Base-by-base conservation (phyloP, 2,113 vertebrate species). In the Phylloscopus trochilus region DNA sequence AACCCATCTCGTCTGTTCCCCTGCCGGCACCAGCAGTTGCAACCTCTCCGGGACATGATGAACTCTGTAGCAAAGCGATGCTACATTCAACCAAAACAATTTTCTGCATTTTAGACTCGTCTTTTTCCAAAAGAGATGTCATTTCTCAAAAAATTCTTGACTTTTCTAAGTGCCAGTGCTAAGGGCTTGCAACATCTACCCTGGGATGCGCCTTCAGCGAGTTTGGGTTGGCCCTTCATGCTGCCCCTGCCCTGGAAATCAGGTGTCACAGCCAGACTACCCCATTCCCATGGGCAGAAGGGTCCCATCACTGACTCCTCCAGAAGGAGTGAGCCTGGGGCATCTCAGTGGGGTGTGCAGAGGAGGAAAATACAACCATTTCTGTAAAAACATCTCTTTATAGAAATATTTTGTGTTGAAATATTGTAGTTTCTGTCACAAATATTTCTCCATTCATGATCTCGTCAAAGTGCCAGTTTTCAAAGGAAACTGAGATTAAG, bases 271-370 rank as follows among this genome's bases (percentile, higher is more conserved):
- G 70, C 30, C 33, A 7, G 23, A 53, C 47, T 11, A 12, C 4
- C 1, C 7, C 0, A 5, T 33, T 51, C 6, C 4, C 14, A 2
- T 1, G 24, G 7, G 1, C 14, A 47, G 13, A 13, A 64, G 13
- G 68, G 68, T 44, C 79, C 31, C 64, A n/a, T 35, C 84, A 56
- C 14, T 1, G 2, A 13, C 33, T 18, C 14, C 60, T 70, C 69
- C 39, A 11, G 39, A 41, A 12, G 43, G 18, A 75, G 4, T 7
- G 1, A 68, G 37, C 18, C 60, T 27, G 9, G 23, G 10, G 9
- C 52, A 64, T 11, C 8, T 1, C 52, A n/a, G 19, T 1, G 0
- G 49, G 6, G 9, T 24, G 30, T 3, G 1, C 27, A 87, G 19
- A 68, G 8, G 27, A 72, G 27, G 10, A 49, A 28, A 85, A 63